Base-by-base conservation (phyloP, 2,888 invertebrate genomes). In the Agrilus mali region DNA sequence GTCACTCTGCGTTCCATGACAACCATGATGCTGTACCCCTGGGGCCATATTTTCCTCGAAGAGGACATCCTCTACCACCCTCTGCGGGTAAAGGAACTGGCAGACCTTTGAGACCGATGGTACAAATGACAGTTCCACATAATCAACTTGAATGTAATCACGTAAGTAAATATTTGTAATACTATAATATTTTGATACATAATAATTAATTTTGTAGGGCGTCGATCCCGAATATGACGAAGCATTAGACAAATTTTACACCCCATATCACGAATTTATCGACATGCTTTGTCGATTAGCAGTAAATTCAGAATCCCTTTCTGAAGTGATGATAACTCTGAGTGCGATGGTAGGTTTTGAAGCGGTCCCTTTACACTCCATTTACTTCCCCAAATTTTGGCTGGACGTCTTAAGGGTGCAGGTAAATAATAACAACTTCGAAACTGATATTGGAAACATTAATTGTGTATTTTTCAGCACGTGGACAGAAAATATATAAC, bases 381-480 rank as follows among this genome's bases (percentile, higher is more conserved):
- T 83, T 48, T 80, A 85, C 62, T 94, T 94, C 67, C 89, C 94
- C 13, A 84, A 89, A 58, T 78, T 94, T 57, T 94, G 93, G 94
- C 74, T 86, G 47, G 93, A 93, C 62, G 86, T 93, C 41, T 80
- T 85, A 56, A 78, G 82, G 50, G 78, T 83, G 8, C 79, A 80
- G 66, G 82, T 54, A 43, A 32, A 33, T 16, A 20, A n/a, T 38
- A 33, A 16, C 27, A 13, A 42, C 8, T 17, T 32, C 34, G 33
- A 2, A 33, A 38, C 33, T 46, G 7, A 33, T 35, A 10, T 41
- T 14, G 7, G 7, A 5, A 20, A 20, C 6, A 20, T 5, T 38
- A 31, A 47, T 45, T 43, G 49, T 16, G 17, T 40, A 33, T 42
- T 37, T 68, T 67, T 2, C 63, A 87, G 81, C 75, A 78, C 58